These are phyloP conservation scores for Ariolimax columbianus DNA, from an alignment of 2,888 invertebrate genomes.

Conservation along the genomic window DNA sequence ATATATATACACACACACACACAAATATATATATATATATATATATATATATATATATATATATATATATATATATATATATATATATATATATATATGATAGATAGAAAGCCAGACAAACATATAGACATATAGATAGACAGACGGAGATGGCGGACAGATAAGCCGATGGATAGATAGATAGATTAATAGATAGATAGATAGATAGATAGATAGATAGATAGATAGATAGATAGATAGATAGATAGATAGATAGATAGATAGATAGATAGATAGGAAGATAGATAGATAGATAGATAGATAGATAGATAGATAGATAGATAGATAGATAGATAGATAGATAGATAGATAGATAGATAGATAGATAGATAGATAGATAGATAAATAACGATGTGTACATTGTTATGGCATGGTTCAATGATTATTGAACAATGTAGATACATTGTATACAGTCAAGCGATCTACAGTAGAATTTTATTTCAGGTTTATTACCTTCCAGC, in stretches of 20 bases:
- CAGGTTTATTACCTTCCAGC: too few species aligned
- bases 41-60: too few species aligned
- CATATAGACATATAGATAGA: neutral
- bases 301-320: slow-evolving; percentile 24
- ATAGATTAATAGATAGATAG: neutral
- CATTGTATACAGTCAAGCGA: too few species aligned
- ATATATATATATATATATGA: neutral
- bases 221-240: slow-evolving; percentile 11
- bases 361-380: too few species aligned
- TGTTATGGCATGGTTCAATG: too few species aligned
- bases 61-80: neutral
- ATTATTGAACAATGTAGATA: too few species aligned
- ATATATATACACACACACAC: neutral
- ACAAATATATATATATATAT: neutral
- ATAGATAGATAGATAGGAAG: slow-evolving; percentile 6
- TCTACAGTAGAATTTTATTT: too few species aligned
- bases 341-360: neutral
- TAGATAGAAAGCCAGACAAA: neutral
- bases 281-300: slow-evolving; percentile 33
- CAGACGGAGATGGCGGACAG: neutral
- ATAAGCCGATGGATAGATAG: neutral
- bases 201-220: slow-evolving; percentile 11
- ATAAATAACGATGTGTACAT: too few species aligned
- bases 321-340: neutral
- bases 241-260: slow-evolving; percentile 15